These are phyloP conservation scores for Spisula solida DNA, from an alignment of 2,888 invertebrate species.

Conservation along the genomic window DNA sequence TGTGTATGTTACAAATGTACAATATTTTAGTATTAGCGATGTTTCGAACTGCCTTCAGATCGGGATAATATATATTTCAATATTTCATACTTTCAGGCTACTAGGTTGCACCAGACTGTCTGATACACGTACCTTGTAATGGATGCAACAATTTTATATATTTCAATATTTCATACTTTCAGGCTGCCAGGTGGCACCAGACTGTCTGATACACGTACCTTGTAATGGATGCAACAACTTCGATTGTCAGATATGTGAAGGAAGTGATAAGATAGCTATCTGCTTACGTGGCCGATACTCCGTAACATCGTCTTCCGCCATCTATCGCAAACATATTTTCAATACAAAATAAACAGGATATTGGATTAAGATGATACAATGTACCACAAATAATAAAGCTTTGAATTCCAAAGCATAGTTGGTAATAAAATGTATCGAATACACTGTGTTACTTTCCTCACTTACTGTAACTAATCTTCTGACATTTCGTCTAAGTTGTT, in stretches of 20 bases:
- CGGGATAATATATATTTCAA: not conserved
- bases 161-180: not conserved
- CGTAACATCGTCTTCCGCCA: not conserved
- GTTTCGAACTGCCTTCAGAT: no score
- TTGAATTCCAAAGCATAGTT: no score
- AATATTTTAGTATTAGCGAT: not conserved
- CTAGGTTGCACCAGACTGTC: not conserved
- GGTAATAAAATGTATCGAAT: no score
- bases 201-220: not conserved
- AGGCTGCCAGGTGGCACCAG: not conserved
- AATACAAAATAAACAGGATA: not conserved
- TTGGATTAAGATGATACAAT: no score
- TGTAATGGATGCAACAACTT: slow-evolving; percentile 3
- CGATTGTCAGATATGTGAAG: not conserved
- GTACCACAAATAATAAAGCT: no score
- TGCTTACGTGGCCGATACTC: slow-evolving; percentile 14
- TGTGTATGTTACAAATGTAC: no score
- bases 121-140: no score
- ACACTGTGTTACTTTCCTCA: no score
- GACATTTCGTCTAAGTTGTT: no score
- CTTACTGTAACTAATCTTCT: no score
- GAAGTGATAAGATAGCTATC: not conserved
- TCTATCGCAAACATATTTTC: not conserved
- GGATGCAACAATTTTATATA: no score
- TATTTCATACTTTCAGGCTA: not conserved